These are phyloP conservation scores for Cladopsammia gracilis DNA, from an alignment of 64 coral and sea anemone species.

Conservation along the genomic window DNA sequence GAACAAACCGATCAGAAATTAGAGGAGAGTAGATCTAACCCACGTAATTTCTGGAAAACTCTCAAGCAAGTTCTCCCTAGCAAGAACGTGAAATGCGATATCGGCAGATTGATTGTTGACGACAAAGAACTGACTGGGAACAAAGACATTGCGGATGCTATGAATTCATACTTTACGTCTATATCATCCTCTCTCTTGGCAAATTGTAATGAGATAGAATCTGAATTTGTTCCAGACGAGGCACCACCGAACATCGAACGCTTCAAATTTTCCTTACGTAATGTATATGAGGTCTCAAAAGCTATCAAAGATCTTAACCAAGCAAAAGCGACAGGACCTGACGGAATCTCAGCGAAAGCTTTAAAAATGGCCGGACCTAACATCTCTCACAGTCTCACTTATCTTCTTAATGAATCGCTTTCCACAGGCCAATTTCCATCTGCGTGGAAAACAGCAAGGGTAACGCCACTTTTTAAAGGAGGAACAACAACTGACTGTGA, in stretches of 20 bases:
- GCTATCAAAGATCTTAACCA: conserved; percentile 10
- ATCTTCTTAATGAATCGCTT: no score
- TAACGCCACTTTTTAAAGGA: no score
- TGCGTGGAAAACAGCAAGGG: no score
- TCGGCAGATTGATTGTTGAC: conserved; percentile 48
- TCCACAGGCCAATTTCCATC: no score
- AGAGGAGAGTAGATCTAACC: not conserved
- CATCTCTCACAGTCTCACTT: no score
- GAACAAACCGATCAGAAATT: no score
- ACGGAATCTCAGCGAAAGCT: no score
- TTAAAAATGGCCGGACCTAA: no score
- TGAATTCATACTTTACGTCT: conserved; percentile 40
- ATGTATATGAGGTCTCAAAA: conserved; percentile 12
- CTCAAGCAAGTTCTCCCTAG: not conserved
- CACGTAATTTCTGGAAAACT: not conserved
- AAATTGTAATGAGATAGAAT: not conserved
- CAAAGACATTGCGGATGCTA: conserved; percentile 15
- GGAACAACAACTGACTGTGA: no score
- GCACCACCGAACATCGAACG: not conserved
- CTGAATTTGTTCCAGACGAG: not conserved
- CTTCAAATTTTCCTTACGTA: not conserved
- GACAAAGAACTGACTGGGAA: conserved; percentile 32
- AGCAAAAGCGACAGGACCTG: no score
- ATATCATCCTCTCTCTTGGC: conserved; percentile 13
- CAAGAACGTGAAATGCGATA: not conserved